phyloP scores from a whole-genome alignment of 2,113 vertebrate species.

The Paramormyrops kingsleyae region DNA sequence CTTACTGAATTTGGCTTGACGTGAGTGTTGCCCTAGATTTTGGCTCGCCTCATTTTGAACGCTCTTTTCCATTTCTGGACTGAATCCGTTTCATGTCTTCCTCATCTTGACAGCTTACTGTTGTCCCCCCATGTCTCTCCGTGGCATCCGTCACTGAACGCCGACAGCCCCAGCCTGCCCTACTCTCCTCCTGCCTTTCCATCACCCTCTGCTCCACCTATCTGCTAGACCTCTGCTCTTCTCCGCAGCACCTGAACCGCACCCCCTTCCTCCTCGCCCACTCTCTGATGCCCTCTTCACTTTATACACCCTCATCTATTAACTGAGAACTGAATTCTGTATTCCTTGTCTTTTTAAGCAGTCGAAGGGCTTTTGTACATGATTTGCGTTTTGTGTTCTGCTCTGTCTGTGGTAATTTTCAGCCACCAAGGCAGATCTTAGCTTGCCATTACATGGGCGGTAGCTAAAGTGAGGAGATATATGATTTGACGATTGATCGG shows the following conservation, averaged over 20 bases:
- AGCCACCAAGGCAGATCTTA: not conserved
- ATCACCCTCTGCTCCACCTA: constrained; percentile 45
- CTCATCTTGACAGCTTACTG: constrained; percentile 67
- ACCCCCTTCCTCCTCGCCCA: not conserved
- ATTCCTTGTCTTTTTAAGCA: constrained; percentile 1
- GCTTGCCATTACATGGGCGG: not conserved
- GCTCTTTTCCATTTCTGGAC: not conserved
- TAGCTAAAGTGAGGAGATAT: not conserved
- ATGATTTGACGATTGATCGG: not conserved
- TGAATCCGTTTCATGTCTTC: constrained; percentile 18
- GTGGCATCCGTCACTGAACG: constrained; percentile 64
- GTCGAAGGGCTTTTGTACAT: constrained; percentile 11
- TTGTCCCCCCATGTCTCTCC: constrained; percentile 70
- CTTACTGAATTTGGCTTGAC: not conserved
- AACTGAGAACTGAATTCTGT: not conserved
- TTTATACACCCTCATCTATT: not conserved
- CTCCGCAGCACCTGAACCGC: constrained; percentile 22
- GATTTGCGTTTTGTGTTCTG: not conserved
- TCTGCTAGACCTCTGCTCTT: constrained; percentile 35
- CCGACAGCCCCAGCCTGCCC: constrained; percentile 41
- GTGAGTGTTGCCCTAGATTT: not conserved
- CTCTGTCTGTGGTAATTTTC: not conserved
- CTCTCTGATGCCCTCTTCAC: not conserved
- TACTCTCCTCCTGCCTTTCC: constrained; percentile 44
- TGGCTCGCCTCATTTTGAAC: not conserved